Evolutionary conservation across 1,140 invertebrate genomes (phyloP), one percentile per base, ranked within the genome.

Genomic region (Formica selysi): DNA sequence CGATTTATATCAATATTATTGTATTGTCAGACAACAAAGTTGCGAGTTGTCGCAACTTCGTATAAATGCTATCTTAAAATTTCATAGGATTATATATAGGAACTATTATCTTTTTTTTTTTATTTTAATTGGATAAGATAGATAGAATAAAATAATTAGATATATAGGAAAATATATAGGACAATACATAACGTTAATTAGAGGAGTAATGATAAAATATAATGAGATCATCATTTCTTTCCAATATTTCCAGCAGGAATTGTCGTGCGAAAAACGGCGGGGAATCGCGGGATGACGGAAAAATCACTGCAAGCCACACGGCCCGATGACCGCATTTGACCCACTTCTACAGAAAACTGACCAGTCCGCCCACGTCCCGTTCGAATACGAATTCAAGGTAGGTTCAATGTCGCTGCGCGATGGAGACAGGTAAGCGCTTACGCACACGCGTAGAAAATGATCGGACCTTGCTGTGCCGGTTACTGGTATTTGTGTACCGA

Each of bases 281-380:
- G 22, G 74, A 84, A 38, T 76, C 83, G 86, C 61, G 36, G 36
- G 83, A 68, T 44, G 57, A 71, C 67, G 79, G 83, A 78, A 93
- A 92, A 91, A 89, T 90, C 22, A 65, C 64, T 73, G 70, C 85
- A 85, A 92, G 87, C 83, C 86, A 81, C 73, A 71, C 71, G 71
- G 79, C 59, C 70, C 90, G 88, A 92, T 94, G 94, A 94, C 93
- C 94, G 93, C 73, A 76, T 62, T 70, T 93, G 93, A 94, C 94
- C 94, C 68, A 94, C 92, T 93, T 94, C 44, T 87, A 86, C 88
- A 85, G 89, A 90, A 92, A 91, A 93, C 91, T 94, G 92, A 94
- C 93, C 92, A 93, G 93, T 94, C 91, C 93, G 92, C 94, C 93
- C 92, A 94, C 94, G 91, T 92, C 91, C 89, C 85, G 48, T 87